These are phyloP conservation scores for Chlorops oryzae DNA, from an alignment of 1,140 invertebrate species.

Conservation along the genomic window DNA sequence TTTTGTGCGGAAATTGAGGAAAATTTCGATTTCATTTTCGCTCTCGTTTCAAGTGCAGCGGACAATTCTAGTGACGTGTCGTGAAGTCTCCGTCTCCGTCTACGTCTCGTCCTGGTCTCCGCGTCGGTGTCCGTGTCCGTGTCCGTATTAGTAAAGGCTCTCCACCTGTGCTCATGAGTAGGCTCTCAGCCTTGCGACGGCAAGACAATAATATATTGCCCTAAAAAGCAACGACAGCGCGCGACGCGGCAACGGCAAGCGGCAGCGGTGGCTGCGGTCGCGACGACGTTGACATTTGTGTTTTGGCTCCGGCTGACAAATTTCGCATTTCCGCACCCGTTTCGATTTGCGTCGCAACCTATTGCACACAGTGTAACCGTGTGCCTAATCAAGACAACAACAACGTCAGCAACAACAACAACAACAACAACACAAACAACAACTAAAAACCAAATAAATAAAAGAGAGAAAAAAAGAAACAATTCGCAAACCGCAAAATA, in stretches of 20 bases:
- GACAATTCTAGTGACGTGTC: neutral
- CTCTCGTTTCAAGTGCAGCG: neutral
- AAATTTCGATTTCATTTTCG: constrained; percentile 30
- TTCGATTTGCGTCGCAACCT: too few relatives aligned
- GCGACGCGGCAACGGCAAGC: neutral
- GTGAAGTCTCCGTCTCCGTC: constrained; percentile 17
- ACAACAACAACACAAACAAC: neutral
- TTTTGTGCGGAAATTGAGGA: constrained; percentile 45
- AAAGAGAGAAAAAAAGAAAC: too few relatives aligned
- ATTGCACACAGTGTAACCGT: too few relatives aligned
- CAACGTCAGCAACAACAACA: neutral
- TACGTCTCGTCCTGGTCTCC: constrained; percentile 25
- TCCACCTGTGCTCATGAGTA: too few relatives aligned
- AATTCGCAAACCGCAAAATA: too few relatives aligned
- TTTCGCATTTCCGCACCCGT: too few relatives aligned
- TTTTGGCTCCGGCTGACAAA: too few relatives aligned
- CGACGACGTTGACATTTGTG: too few relatives aligned
- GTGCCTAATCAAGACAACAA: too few relatives aligned
- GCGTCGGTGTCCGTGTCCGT: constrained; percentile 22
- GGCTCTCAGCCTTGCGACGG: too few relatives aligned
- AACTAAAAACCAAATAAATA: neutral
- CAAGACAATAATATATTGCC: too few relatives aligned
- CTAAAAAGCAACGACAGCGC: constrained; percentile 25
- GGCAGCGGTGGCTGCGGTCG: neutral
- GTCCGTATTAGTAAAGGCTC: neutral